Base-by-base conservation (phyloP, 2,888 invertebrate genomes). In the Microplitis deprimator region DNA sequence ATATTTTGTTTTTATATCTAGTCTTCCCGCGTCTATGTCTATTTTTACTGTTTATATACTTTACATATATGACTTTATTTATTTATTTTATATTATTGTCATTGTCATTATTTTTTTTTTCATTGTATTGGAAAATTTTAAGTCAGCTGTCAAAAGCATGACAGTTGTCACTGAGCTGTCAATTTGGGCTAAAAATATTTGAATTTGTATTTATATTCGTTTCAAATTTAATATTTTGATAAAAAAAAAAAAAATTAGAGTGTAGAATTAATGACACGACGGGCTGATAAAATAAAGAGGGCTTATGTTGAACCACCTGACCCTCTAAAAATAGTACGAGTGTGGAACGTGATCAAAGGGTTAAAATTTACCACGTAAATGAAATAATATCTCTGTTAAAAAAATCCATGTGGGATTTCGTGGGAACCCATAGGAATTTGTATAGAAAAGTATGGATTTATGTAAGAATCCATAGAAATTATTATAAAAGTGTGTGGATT, bases 251-350 rank as follows among this genome's bases (percentile, higher is more conserved):
- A n/a, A 40, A 70, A 72, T 6, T 38, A n/a, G 38, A 29, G 13
- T 71, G 64, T 29, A 65, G 6, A 38, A 65, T 38, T 65, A 20
- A 65, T 29, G 65, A 29, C 38, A 69, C 10, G 29, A 59, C 39
- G 68, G 50, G 64, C 61, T 73, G 77, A 76, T 68, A 76, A 72
- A 76, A 79, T 70, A 50, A 75, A 60, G 68, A 77, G 70, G n/a
- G 41, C 50, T 40, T 13, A 64, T 40, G 59, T 80, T 82, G 81
- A 79, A 75, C 81, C 82, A 84, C 85, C 83, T 86, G 84, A 85
- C 84, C 83, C 78, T 80, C 82, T 84, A 85, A 85, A 84, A 86
- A 85, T 86, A 86, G 81, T 72, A 75, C 75, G 73, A 81, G 81
- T 78, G 74, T 77, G 74, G 78, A 71, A 70, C 79, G 79, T 65